Conservation (phyloP, 1,140 invertebrate genomes). For the Anoplolepis gracilipes region DNA sequence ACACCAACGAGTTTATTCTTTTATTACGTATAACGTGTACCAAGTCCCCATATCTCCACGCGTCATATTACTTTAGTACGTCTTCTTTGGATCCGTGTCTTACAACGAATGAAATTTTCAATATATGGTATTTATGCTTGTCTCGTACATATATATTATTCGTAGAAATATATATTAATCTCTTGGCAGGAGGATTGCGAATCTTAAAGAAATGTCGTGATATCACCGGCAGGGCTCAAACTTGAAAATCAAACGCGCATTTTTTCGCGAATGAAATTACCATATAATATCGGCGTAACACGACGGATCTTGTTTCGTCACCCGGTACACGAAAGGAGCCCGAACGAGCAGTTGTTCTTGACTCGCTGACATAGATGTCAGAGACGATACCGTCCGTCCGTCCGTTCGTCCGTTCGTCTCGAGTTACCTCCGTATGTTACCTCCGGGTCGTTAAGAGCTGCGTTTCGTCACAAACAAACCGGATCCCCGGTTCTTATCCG, state of each 20-base stretch:
- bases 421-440: slow-evolving; percentile 78
- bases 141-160: neutral
- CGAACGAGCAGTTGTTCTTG: slow-evolving; percentile 65
- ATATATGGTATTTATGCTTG: slow-evolving; percentile 36
- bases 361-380: slow-evolving; percentile 83
- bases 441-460: slow-evolving; percentile 73
- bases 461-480: slow-evolving; percentile 77
- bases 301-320: slow-evolving; percentile 55
- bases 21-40: slow-evolving; percentile 82
- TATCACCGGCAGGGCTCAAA: neutral
- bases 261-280: neutral
- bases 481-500: slow-evolving; percentile 69
- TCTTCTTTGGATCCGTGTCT: slow-evolving; percentile 57
- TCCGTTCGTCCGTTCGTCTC: slow-evolving; percentile 79
- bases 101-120: slow-evolving; percentile 32
- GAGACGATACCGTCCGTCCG: slow-evolving; percentile 78
- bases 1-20: slow-evolving; percentile 81
- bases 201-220: neutral
- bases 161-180: neutral
- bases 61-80: slow-evolving; percentile 65
- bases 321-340: slow-evolving; percentile 62
- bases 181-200: neutral
- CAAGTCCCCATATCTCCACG: slow-evolving; percentile 58
- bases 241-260: neutral
- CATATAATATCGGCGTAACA: neutral